Percentiles rank a stretch among this genome's conserved stretches.
phyloP scores from a whole-genome alignment of 2,888 invertebrate genomes.

The Anthoptus insignis region DNA sequence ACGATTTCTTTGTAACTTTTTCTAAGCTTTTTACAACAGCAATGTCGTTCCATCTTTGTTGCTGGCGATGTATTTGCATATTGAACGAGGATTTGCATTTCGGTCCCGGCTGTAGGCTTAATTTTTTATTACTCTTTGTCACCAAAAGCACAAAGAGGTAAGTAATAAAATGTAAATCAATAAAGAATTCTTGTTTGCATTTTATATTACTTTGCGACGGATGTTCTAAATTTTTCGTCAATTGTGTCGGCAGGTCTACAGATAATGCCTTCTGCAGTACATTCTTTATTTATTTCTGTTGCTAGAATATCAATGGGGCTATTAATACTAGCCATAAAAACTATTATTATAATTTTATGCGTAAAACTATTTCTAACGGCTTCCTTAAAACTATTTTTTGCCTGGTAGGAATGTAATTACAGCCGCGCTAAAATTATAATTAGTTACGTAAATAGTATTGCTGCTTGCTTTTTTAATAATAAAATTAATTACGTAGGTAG shows the following conservation, averaged over 20 bases:
- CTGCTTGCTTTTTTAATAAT: neutral
- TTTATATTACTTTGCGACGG: conserved; percentile 29
- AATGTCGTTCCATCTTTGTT: conserved; percentile 65
- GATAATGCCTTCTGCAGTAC: neutral
- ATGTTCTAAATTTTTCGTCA: conserved; percentile 12
- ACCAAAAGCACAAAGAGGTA: conserved; percentile 64
- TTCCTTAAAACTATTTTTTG: conserved; percentile 8
- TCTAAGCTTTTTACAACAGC: conserved; percentile 76
- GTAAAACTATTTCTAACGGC: conserved; percentile 18
- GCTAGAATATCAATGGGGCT: neutral
- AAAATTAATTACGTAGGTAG: neutral
- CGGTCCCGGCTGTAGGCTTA: conserved; percentile 62
- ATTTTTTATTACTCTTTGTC: conserved; percentile 64
- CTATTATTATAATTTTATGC: conserved; percentile 31
- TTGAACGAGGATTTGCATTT: conserved; percentile 77
- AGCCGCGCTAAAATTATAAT: conserved; percentile 8
- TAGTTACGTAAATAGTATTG: neutral
- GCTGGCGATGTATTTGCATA: conserved; percentile 79
- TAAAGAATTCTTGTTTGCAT: conserved; percentile 38
- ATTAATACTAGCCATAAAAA: neutral
- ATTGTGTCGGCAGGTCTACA: conserved; percentile 9
- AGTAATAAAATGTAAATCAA: conserved; percentile 73
- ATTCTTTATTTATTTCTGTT: conserved; percentile 18
- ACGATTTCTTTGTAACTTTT: conserved; percentile 71
- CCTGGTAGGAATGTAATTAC: conserved; percentile 14